Base-by-base conservation (phyloP, 1,140 invertebrate genomes). In the Drosophila pandora region DNA sequence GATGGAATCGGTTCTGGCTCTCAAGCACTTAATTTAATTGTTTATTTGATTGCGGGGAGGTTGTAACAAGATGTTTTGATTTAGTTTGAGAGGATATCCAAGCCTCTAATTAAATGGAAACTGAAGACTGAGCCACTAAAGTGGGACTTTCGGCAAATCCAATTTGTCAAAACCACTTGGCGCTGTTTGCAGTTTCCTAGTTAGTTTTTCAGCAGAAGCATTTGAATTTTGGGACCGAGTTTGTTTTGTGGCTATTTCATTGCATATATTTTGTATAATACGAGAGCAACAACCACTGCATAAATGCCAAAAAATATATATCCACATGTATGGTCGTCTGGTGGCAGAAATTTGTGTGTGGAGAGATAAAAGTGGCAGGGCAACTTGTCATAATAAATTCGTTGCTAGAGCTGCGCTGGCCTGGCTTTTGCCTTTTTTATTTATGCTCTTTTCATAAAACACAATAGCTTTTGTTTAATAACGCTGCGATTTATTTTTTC, bases 301-400 rank as follows among this genome's bases (percentile, higher is more conserved):
- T 56, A 74, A 87, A 81, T 85, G 71, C 67, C 67, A 76, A 67
- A 48, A 50, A 55, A 62, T 61, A 39, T 65, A 58, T 65, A 75
- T 43, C 25, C 39, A 47, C 55, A 49, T 50, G 25, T 73, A 52
- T 52, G 41, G n/a, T 7, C 7, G 39, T 13, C 41, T 43, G 55
- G 52, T 34, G 76, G 81, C 60, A 74, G 30, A 75, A 81, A 81
- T 81, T 72, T 85, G 82, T 88, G 82, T 82, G 77, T 55, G 71
- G 43, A 74, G 76, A 90, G 87, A 90, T 90, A 90, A 90, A 90
- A 90, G 87, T 90, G 87, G 67, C 87, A 90, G 81, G 76, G 87
- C 81, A 90, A 90, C 87, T 90, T 90, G 87, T 90, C 87, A 90
- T 90, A 90, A 90, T 90, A 90, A 90, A 90, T 90, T 84, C 30